Conservation (phyloP, 2,113 vertebrate genomes). For the Eulemur macaco region DNA sequence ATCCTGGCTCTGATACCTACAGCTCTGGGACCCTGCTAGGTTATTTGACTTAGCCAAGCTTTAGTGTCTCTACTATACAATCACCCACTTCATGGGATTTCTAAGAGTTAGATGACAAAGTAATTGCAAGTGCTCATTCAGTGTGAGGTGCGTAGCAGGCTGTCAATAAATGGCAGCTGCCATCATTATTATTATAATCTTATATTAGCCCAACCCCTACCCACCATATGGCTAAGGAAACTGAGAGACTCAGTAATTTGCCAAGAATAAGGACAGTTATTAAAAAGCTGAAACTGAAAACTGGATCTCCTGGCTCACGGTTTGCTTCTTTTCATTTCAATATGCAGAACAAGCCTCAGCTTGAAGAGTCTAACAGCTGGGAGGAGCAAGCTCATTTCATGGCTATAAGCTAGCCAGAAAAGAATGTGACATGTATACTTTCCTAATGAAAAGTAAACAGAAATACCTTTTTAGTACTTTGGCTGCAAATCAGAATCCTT, state of each 20-base stretch:
- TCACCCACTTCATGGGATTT: neutral
- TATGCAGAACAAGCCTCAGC: slow-evolving; percentile 45
- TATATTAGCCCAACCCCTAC: neutral
- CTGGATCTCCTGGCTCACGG: neutral
- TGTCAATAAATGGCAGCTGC: neutral
- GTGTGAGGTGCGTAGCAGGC: neutral
- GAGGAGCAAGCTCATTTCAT: slow-evolving; percentile 44
- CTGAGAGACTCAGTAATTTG: neutral
- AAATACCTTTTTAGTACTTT: slow-evolving; percentile 54
- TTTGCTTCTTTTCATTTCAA: slow-evolving; percentile 24
- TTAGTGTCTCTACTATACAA: neutral
- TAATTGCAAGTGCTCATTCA: neutral
- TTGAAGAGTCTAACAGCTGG: slow-evolving; percentile 39
- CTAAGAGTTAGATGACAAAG: neutral
- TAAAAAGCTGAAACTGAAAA: slow-evolving; percentile 22
- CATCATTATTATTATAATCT: neutral
- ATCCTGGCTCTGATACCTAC: neutral
- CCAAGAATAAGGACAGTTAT: slow-evolving; percentile 3
- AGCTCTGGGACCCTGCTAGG: neutral
- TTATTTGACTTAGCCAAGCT: neutral
- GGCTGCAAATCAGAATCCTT: slow-evolving; percentile 59
- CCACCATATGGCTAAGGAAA: neutral
- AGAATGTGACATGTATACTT: slow-evolving; percentile 30
- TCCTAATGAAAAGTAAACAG: slow-evolving; percentile 64
- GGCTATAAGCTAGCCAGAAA: slow-evolving; percentile 21